phyloP scores from a whole-genome alignment of 30 jellyfish, hydroid and myxozoan genomes.

The Chrysaora quinquecirrha region DNA sequence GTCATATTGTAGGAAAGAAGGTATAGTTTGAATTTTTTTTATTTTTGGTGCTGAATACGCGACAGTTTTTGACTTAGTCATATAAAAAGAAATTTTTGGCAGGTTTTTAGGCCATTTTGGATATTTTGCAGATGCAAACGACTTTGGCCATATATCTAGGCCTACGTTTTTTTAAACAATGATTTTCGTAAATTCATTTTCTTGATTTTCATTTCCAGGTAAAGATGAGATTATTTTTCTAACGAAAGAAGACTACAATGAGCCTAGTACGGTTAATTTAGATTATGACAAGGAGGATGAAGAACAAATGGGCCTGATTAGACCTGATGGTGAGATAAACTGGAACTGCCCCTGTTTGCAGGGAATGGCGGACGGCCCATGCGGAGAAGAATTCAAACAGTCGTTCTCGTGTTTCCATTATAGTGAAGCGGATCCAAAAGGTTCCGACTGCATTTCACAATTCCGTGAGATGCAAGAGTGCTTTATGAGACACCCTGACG shows the following conservation, averaged over 20 bases:
- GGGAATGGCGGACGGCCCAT: constrained; percentile 99
- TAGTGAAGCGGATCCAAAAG: constrained; percentile 98
- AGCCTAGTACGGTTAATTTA: constrained; percentile 45
- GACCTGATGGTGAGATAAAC: constrained; percentile 95
- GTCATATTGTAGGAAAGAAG: constrained; percentile 58
- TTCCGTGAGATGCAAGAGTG: constrained; percentile 94
- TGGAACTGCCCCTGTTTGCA: constrained; percentile 99
- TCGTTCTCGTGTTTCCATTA: constrained; percentile 97
- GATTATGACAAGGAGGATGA: constrained; percentile 78
- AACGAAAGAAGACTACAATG: constrained; percentile 73
- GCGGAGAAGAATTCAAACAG: constrained; percentile 92
- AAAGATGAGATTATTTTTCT: constrained; percentile 86
- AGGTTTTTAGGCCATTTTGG: no score
- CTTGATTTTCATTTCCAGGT: constrained; percentile 64
- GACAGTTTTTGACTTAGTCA: no score
- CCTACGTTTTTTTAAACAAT: no score
- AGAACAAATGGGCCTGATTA: constrained; percentile 86
- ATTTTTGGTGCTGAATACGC: constrained; percentile 1
- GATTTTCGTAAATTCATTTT: no score
- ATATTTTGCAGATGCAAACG: no score
- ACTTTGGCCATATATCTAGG: no score
- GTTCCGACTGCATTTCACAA: constrained; percentile 90
- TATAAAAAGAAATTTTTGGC: no score
- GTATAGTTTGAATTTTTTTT: constrained; percentile 6
- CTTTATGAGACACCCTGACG: constrained; percentile 83